Evolutionary conservation across 1,140 invertebrate genomes (phyloP).

Genomic region (Aphelinus certus): DNA sequence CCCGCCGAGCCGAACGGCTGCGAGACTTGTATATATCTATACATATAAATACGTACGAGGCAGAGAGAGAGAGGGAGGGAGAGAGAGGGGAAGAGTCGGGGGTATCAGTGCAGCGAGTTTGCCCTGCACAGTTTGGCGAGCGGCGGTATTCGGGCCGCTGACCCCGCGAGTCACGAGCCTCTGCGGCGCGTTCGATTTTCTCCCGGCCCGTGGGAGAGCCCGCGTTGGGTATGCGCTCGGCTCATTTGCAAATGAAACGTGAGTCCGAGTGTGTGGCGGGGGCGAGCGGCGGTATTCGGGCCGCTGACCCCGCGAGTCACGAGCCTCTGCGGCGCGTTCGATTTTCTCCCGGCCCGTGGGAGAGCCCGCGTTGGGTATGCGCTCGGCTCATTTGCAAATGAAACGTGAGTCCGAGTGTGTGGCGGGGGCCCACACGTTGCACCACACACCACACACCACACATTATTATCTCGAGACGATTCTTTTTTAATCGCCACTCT

Average conservation of each 20-base stretch:
- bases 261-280: neutral
- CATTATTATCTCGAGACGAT: no score
- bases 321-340: slow-evolving; percentile 24
- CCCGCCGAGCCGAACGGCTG: slow-evolving; percentile 58
- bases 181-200: slow-evolving; percentile 27
- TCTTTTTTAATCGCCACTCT: no score
- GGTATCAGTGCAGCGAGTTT: no score
- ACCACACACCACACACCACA: no score
- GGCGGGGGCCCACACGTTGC: no score
- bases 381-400: slow-evolving; percentile 21
- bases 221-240: neutral
- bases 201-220: neutral
- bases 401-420: neutral
- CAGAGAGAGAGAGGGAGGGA: no score
- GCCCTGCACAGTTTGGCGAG: no score
- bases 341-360: slow-evolving; percentile 7
- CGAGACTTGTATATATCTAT: slow-evolving; percentile 33
- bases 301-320: slow-evolving; percentile 50
- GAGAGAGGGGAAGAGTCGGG: no score
- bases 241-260: slow-evolving; percentile 20
- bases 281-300: slow-evolving; percentile 41
- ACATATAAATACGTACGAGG: neutral
- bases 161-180: slow-evolving; percentile 43
- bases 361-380: neutral
- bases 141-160: slow-evolving; percentile 47